phyloP scores from a whole-genome alignment of 2,797 vertebrate genomes.

The Notolepis coatsorum region DNA sequence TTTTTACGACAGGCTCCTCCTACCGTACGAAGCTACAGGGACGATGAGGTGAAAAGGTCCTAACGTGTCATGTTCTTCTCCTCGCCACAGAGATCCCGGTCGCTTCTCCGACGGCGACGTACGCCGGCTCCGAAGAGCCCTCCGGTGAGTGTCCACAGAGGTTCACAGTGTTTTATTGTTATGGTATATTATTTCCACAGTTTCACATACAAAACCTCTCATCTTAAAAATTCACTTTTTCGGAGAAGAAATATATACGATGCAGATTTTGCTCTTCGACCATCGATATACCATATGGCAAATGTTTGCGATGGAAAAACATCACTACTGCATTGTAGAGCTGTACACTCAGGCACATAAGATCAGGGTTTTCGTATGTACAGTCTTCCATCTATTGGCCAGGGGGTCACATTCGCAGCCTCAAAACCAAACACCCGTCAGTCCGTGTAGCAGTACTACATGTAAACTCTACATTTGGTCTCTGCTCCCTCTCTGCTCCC shows the following conservation, averaged over 20 bases:
- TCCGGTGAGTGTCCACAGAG: slow-evolving; percentile 83
- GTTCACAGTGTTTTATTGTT: background rate
- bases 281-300: background rate
- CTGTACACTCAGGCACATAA: background rate
- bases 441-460: slow-evolving; percentile 50
- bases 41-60: no score
- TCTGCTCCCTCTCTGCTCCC: slow-evolving; percentile 55
- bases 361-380: slow-evolving; percentile 21
- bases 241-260: no score
- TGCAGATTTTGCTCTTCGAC: no score
- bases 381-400: slow-evolving; percentile 32
- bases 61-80: slow-evolving; percentile 6
- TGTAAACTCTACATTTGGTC: slow-evolving; percentile 71
- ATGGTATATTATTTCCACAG: background rate
- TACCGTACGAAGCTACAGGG: no score
- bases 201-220: no score
- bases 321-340: background rate
- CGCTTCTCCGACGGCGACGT: slow-evolving; percentile 87
- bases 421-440: background rate
- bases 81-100: slow-evolving; percentile 90
- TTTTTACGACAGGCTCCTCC: no score
- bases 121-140: slow-evolving; percentile 92
- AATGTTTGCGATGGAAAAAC: background rate
- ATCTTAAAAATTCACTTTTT: no score
- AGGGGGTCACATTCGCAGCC: background rate